Base-by-base conservation (phyloP, 2,113 vertebrate genomes). In the Anser cygnoides region DNA sequence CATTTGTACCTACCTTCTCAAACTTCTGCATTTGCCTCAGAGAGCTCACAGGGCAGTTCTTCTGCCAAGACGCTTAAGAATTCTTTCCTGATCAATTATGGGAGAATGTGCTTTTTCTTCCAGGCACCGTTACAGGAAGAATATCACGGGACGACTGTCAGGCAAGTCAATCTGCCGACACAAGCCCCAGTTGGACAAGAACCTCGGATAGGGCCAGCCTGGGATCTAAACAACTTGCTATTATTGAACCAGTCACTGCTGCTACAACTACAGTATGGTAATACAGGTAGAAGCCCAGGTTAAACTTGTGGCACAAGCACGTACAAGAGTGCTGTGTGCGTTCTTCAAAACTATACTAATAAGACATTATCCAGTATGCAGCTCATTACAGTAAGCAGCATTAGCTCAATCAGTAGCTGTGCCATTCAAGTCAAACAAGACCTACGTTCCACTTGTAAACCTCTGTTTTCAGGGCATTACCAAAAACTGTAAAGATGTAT, bases 111-210 rank as follows among this genome's bases (percentile, higher is more conserved):
- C 10, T 25, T 7, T 35, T 72, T 85, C 28, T 31, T 68, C n/a
- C 54, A 41, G 2, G 18, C 6, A 10, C 29, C 2, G 2, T 72
- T 65, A 68, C 6, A 33, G 28, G 43, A 80, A 80, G 6, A 29
- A 1, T 22, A 82, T 1, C 21, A 25, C 4, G 12, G 22, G 44
- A 86, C 0, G 4, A 80, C 0, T 0, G 0, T 37, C 59, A 85
- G 43, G n/a, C 67, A 84, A 70, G 14, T 33, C 43, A 15, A 58
- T 29, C 39, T 84, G 49, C 37, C 59, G 74, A 31, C 11, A 7
- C 13, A 61, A 82, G 59, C 33, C 21, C 62, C 17, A 15, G 23
- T 1, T 62, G 46, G 73, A 61, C 12, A n/a, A 80, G 66, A 76
- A 72, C 8, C n/a, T 62, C 26, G 16, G 52, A 55, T 2, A 57